Percentiles rank a stretch among this genome's conserved stretches.
phyloP scores from a whole-genome alignment of 2,888 invertebrate species.

The Dicroscelio sp. region DNA sequence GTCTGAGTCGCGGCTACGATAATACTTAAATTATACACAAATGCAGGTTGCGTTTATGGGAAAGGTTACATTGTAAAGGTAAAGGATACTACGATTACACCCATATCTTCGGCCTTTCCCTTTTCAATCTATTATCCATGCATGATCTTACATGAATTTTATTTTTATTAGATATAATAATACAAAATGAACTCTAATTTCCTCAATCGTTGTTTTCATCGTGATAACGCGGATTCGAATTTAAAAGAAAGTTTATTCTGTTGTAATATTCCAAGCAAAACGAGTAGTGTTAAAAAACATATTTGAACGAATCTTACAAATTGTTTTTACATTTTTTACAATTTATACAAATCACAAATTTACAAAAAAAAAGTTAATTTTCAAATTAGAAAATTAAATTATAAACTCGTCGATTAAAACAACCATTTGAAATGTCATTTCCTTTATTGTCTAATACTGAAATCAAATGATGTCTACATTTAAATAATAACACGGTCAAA shows the following conservation, averaged over 20 bases:
- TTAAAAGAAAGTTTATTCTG: constrained; percentile 63
- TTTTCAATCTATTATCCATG: constrained; percentile 73
- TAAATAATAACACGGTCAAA: constrained; percentile 50
- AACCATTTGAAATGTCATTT: constrained; percentile 55
- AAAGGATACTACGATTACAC: constrained; percentile 77
- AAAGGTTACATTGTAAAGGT: constrained; percentile 79
- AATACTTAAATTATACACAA: constrained; percentile 68
- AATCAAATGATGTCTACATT: constrained; percentile 62
- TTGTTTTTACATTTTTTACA: too few relatives aligned
- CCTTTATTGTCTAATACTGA: constrained; percentile 78
- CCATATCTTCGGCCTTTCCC: constrained; percentile 73
- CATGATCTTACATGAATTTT: constrained; percentile 67
- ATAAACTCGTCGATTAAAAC: too few relatives aligned
- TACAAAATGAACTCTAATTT: constrained; percentile 65
- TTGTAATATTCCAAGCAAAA: constrained; percentile 56
- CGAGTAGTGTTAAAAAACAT: constrained; percentile 46
- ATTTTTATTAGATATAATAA: constrained; percentile 69
- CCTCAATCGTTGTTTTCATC: constrained; percentile 70
- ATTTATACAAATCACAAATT: too few relatives aligned
- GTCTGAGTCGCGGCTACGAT: constrained; percentile 54
- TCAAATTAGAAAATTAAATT: too few relatives aligned
- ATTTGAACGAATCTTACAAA: too few relatives aligned
- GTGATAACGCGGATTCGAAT: constrained; percentile 52
- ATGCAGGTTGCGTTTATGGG: constrained; percentile 74
- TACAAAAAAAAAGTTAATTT: too few relatives aligned